Percentiles rank a stretch among this genome's conserved stretches.
Evolutionary conservation across 2,888 invertebrate species (phyloP).

Genomic region (Pocota personata): DNA sequence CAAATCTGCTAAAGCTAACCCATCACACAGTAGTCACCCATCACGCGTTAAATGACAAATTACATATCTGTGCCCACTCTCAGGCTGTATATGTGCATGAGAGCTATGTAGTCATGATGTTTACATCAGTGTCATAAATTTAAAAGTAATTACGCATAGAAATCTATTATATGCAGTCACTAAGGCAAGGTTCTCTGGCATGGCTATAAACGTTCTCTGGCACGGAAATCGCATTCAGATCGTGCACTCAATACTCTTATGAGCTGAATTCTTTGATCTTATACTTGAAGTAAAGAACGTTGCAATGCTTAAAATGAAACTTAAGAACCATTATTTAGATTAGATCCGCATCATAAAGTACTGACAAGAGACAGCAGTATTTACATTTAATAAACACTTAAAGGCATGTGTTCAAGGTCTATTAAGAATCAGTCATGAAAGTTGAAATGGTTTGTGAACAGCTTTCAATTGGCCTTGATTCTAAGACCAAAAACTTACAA

Average conservation of each 20-base stretch:
- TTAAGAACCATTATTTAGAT: background rate
- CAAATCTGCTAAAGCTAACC: background rate
- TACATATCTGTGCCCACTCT: constrained; percentile 9
- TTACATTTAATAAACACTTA: background rate
- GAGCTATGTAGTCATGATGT: background rate
- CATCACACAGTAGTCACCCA: background rate
- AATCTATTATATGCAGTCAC: background rate
- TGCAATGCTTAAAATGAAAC: background rate
- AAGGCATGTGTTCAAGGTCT: background rate
- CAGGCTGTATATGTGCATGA: background rate
- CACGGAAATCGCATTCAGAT: background rate
- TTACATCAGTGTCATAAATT: constrained; percentile 23
- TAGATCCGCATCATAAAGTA: constrained; percentile 22
- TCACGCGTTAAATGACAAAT: background rate
- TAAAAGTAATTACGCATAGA: constrained; percentile 9
- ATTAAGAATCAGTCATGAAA: too few relatives aligned
- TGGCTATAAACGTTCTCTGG: background rate
- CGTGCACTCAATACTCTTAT: background rate
- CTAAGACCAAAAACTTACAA: too few relatives aligned
- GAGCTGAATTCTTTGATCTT: background rate
- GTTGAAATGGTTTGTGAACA: too few relatives aligned
- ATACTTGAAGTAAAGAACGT: background rate
- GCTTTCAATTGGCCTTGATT: too few relatives aligned
- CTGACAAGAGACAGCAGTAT: background rate
- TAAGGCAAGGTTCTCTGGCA: background rate